Evolutionary conservation across 2,888 invertebrate genomes (phyloP).

Genomic region (Peribatodes rhomboidaria): DNA sequence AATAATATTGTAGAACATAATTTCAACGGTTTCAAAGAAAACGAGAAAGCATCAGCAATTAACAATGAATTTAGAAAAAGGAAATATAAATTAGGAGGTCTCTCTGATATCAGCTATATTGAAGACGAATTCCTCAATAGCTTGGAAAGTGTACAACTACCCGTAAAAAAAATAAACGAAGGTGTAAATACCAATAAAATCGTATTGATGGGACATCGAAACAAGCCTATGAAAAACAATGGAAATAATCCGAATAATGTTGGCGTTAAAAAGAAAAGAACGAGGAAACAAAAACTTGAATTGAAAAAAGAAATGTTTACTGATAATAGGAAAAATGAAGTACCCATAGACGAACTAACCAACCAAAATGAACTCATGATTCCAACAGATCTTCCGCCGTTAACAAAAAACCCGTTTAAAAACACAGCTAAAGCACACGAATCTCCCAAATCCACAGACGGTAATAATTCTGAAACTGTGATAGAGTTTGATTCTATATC

Average conservation of each 20-base stretch:
- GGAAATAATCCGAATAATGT: conserved; percentile 5
- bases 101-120: conserved; percentile 55
- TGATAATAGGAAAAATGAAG: not conserved
- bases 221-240: not conserved
- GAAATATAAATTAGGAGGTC: conserved; percentile 42
- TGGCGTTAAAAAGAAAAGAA: not conserved
- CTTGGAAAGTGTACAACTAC: conserved; percentile 69
- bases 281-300: not conserved
- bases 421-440: not conserved
- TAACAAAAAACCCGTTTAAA: conserved; percentile 29
- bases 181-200: conserved; percentile 17
- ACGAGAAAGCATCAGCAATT: not conserved
- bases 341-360: not conserved
- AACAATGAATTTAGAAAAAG: conserved; percentile 24
- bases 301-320: not conserved
- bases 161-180: conserved; percentile 38
- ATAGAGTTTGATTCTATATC: conserved; percentile 38
- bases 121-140: conserved; percentile 63
- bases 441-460: conserved; percentile 36
- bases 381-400: conserved; percentile 21
- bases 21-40: not conserved
- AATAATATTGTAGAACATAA: not conserved
- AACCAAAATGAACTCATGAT: not conserved
- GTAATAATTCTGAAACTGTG: conserved; percentile 24
- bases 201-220: not conserved